Evolutionary conservation across 2,113 vertebrate genomes (phyloP), one percentile per base, ranked within the genome.

Genomic region (Irena cyanogastra): DNA sequence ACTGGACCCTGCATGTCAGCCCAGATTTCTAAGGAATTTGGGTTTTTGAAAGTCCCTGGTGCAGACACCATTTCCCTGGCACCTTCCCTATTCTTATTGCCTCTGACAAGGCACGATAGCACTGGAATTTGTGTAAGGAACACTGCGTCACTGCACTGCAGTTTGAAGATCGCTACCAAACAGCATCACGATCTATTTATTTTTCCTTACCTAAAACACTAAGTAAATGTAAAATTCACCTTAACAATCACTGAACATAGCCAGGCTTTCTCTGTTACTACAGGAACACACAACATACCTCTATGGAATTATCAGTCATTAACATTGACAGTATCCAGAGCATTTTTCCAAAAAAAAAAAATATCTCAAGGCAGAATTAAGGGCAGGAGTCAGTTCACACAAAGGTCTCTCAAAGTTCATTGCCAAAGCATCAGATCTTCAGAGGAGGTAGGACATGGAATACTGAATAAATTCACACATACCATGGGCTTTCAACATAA

Each of bases 41-140:
- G 0, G 1, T 28, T 78, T 92, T 93, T 37, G 7, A 12, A 84
- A 87, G 47, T 66, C 75, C 49, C 35, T 69, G 16, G 77, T 89
- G 50, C 31, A 72, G 93, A 92, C 83, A 92, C 28, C 69, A 76
- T 87, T 93, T 92, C 88, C 31, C 49, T 56, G 41, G 41, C 96
- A 96, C 88, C 26, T 82, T 84, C 49, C 18, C 60, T 60, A 24
- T 78, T 75, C 52, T 84, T 81, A 94, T 90, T 93, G 56, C 44
- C 27, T 90, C 60, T 95, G 93, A 96, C 95, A 95, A 82, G 44
- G n/a, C 74, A 90, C 0, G n/a, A 81, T 78, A 93, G 72, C 61
- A 45, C 39, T 81, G 85, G 93, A 93, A 96, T 95, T 96, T 83
- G 60, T 77, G 76, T 69, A 75, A 60, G 65, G 30, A 86, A 47